Evolutionary conservation across 2,888 invertebrate genomes (phyloP).

Genomic region (Sicus ferrugineus): DNA sequence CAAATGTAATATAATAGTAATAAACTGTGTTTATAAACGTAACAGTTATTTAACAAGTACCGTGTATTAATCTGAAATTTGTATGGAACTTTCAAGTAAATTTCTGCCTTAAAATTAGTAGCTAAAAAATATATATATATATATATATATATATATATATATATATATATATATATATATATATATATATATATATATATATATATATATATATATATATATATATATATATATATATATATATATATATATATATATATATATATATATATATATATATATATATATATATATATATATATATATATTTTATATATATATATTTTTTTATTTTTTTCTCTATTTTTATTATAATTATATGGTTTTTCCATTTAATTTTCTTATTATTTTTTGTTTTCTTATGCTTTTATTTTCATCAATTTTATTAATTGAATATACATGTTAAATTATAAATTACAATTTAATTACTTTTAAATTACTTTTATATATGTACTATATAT

Average conservation of each 20-base stretch:
- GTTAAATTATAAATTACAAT: not conserved
- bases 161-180: not conserved
- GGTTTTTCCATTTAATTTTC: no score
- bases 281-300: not conserved
- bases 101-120: not conserved
- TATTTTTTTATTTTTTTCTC: not conserved
- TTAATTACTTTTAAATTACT: no score
- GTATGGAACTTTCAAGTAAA: no score
- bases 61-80: no score
- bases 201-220: not conserved
- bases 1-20: no score
- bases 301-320: not conserved
- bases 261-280: not conserved
- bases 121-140: not conserved
- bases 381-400: no score
- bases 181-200: not conserved
- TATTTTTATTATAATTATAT: no score
- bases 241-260: not conserved
- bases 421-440: not conserved
- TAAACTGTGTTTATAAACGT: no score
- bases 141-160: not conserved
- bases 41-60: no score
- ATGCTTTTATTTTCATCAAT: no score
- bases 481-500: no score
- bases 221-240: not conserved